A percentile compares a stretch with the other conserved stretches of the same genome.
phyloP scores from a whole-genome alignment of 92 coral and sea anemone genomes.

The Phenganax subtilis region DNA sequence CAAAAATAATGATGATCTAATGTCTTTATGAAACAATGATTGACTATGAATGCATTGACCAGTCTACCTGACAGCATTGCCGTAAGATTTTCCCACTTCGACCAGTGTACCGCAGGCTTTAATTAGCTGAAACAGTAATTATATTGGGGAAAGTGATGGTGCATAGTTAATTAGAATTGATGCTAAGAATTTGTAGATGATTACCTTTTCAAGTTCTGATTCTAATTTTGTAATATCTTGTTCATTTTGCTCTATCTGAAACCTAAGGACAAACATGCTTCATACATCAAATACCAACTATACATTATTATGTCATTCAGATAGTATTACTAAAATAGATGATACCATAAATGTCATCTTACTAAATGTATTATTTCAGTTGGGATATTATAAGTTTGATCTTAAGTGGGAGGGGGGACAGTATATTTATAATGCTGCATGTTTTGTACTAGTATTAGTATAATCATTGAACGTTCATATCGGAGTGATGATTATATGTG shows the following conservation, averaged over 20 bases:
- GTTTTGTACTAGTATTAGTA: too few relatives aligned
- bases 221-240: conserved; percentile 80
- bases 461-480: too few relatives aligned
- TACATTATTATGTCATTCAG: neutral
- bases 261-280: conserved; percentile 40
- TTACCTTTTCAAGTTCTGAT: conserved; percentile 76
- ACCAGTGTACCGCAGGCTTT: conserved; percentile 87
- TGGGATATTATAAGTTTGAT: too few relatives aligned
- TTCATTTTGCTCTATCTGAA: conserved; percentile 89
- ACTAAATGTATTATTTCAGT: too few relatives aligned
- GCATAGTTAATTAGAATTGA: neutral
- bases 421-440: too few relatives aligned
- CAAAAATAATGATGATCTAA: neutral
- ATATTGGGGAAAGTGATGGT: neutral
- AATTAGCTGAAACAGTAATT: conserved; percentile 54
- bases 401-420: too few relatives aligned
- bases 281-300: neutral
- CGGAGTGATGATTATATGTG: too few relatives aligned
- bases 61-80: conserved; percentile 65
- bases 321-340: neutral
- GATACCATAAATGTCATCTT: too few relatives aligned
- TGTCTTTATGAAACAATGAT: neutral
- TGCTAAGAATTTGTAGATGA: too few relatives aligned
- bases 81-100: conserved; percentile 73
- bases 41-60: neutral